Percentiles rank a stretch among this genome's conserved stretches.
Conservation (phyloP, 2,888 invertebrate genomes). For the Tupiocoris notatus region DNA sequence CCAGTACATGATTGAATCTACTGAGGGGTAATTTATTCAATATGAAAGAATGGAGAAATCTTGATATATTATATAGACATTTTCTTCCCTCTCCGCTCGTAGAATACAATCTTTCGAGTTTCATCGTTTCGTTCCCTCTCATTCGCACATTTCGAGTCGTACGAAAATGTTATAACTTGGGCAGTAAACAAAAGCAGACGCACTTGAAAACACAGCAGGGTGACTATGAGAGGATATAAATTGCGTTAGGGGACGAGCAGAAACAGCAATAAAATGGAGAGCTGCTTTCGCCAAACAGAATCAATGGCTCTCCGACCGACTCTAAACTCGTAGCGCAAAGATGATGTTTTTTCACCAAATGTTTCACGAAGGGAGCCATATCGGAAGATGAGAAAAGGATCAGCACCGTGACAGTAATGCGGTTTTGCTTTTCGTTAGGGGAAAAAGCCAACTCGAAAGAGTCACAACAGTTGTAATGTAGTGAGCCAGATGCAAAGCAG, state of each 20-base stretch:
- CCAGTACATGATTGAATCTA: no score
- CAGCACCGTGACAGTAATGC: neutral
- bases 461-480: neutral
- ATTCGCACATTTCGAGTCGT: neutral
- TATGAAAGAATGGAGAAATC: no score
- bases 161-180: slow-evolving; percentile 17
- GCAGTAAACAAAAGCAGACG: slow-evolving; percentile 15
- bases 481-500: neutral
- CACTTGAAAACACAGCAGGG: neutral
- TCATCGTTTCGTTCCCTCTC: slow-evolving; percentile 10
- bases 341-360: neutral
- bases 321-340: neutral
- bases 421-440: neutral
- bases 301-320: neutral
- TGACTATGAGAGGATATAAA: slow-evolving; percentile 5
- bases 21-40: no score
- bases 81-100: no score
- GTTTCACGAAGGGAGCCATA: neutral
- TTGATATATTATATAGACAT: no score
- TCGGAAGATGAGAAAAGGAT: neutral
- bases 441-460: neutral
- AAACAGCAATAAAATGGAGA: slow-evolving; percentile 21
- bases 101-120: no score
- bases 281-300: neutral
- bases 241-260: neutral